Evolutionary conservation across 1,140 invertebrate genomes (phyloP), one percentile per base, ranked within the genome.

Genomic region (Macrobrachium nipponense): DNA sequence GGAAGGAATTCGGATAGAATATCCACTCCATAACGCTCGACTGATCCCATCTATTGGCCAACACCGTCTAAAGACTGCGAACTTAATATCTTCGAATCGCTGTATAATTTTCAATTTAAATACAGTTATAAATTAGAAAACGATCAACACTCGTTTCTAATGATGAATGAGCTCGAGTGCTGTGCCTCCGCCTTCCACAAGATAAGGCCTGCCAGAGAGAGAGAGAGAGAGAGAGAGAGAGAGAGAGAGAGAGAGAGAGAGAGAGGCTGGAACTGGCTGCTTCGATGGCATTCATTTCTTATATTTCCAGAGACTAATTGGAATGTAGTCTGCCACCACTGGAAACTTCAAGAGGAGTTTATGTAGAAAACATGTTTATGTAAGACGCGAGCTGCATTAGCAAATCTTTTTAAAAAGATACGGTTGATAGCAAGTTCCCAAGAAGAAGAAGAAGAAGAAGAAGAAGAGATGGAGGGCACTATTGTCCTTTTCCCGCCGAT

Each of bases 71-170:
- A 18, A 23, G 43, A 60, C 36, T 27, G 23, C 14, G 23, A 70
- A 77, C 75, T 51, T 64, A 80, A 80, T 80, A 80, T 64, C 78
- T 36, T 10, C n/a, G 78, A 80, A 64, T 64, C 78, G 78, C 15
- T 60, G 36, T 72, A 72, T 81, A 81, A 81, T 81, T 81, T 81
- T 68, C 80, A 81, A 81, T 81, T 81, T 81, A 81, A 81, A 81
- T 81, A 81, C 80, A 81, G 80, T 72, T 64, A 81, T 81, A 81
- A 81, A 81, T 81, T 72, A 72, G 66, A 17, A 23, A 23, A 43
- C 66, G 64, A 81, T 72, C 66, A 73, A 18, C 44, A 20, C 66
- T 51, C 17, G 80, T 81, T n/a, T 79, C 68, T 23, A 43, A 70
- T 70, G 68, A 70, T 70, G 68, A 17, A 70, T 70, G 68, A 70